Base-by-base conservation (phyloP, 2,797 vertebrate species). In the Epinephelus awoara region DNA sequence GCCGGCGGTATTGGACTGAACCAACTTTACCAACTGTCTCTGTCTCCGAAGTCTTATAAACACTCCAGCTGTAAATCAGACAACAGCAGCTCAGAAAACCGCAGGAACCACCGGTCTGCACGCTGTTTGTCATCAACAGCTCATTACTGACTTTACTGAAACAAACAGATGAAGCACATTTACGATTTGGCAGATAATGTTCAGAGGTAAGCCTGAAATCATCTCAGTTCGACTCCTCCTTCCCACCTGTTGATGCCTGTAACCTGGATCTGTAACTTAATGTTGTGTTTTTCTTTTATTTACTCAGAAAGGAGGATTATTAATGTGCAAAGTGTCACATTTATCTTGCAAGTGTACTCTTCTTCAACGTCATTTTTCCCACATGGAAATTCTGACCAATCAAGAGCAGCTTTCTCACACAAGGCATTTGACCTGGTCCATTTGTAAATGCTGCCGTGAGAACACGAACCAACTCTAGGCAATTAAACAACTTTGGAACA, bases 41-140 rank as follows among this genome's bases (percentile, higher is more conserved):
- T 46, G 57, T 38, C 47, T 27, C 21, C 47, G 51, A 68, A 52
- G 68, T 46, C 58, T 59, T 58, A 29, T 49, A 52, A 77, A 67
- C 44, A 14, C 15, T 54, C 8, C 15, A 44, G 49, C 44, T 59
- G 51, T 80, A 64, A 67, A 49, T 61, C 50, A 52, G 54, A 40
- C 64, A 10, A 27, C 61, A 72, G 57, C 72, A 62, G 76, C 67
- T 55, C 70, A 59, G 17, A 13, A 11, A 47, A 67, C 52, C 29
- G 8, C 77, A 70, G n/a, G 9, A 63, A 66, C 72, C 72, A 42
- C 63, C 15, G 29, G 46, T 23, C 67, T 42, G 62, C 40, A 55
- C 42, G 52, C 21, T 58, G 62, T 49, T 34, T 47, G n/a, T 27
- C 50, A 76, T 69, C 56, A 70, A 51, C 27, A 58, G 17, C 54